These are phyloP conservation scores for Mimachlamys varia DNA, from an alignment of 2,888 invertebrate genomes.

Conservation along the genomic window DNA sequence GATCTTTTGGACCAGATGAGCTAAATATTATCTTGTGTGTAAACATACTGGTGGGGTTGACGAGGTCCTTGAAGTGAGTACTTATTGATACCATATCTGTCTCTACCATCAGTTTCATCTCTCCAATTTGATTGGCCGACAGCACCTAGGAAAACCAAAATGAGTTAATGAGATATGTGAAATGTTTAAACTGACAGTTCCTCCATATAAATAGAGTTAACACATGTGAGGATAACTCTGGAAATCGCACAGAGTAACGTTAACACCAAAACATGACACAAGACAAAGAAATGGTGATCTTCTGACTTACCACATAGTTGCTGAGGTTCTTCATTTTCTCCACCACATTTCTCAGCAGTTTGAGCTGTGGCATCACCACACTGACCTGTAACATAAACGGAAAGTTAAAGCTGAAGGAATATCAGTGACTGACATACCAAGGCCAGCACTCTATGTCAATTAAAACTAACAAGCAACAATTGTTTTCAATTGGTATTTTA, in stretches of 20 bases:
- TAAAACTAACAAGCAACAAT: no score
- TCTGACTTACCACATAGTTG: conserved; percentile 84
- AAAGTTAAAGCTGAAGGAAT: no score
- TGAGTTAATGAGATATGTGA: no score
- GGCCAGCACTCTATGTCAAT: no score
- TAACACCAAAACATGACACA: conserved; percentile 42
- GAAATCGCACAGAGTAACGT: not conserved
- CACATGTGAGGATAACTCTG: no score
- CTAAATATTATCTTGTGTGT: not conserved
- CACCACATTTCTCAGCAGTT: conserved; percentile 89
- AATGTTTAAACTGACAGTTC: no score
- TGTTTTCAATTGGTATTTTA: no score
- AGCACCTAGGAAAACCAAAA: conserved; percentile 82
- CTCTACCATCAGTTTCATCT: conserved; percentile 86
- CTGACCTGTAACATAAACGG: conserved; percentile 85
- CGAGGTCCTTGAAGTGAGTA: conserved; percentile 90
- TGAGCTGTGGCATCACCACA: conserved; percentile 90
- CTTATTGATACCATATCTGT: conserved; percentile 91
- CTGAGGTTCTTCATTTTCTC: conserved; percentile 93
- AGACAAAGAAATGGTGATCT: not conserved
- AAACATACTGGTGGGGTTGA: conserved; percentile 84
- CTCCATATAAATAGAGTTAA: no score
- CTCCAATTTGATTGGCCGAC: conserved; percentile 88
- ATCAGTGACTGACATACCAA: no score
- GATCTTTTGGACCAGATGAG: no score